A percentile compares a stretch with the other conserved stretches of the same genome.
Evolutionary conservation across 2,888 invertebrate genomes (phyloP).

Genomic region (Calliphora vomitoria): DNA sequence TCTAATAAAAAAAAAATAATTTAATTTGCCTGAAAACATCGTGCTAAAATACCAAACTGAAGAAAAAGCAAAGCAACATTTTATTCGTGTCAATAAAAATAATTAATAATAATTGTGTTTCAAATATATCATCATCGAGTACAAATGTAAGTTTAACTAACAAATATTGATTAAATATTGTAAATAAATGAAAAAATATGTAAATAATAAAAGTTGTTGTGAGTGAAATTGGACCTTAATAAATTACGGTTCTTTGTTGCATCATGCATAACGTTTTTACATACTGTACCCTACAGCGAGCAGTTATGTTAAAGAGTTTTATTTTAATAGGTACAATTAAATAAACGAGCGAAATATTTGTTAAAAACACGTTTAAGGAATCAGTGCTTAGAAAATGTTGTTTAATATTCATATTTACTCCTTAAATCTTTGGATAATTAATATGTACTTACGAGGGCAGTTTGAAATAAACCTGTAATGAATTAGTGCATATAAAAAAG

Average conservation of each 20-base stretch:
- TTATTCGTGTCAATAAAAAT: neutral
- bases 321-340: neutral
- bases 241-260: slow-evolving; percentile 33
- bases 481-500: too few species aligned
- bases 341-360: too few species aligned
- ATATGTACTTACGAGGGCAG: too few species aligned
- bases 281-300: neutral
- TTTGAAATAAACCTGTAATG: too few species aligned
- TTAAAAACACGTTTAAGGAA: too few species aligned
- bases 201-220: neutral
- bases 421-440: too few species aligned
- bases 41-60: neutral
- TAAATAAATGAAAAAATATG: neutral
- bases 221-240: neutral
- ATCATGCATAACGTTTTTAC: slow-evolving; percentile 35
- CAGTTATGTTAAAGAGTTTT: neutral
- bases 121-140: neutral
- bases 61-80: neutral
- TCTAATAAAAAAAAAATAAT: neutral
- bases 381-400: too few species aligned
- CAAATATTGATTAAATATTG: slow-evolving; percentile 5
- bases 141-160: slow-evolving; percentile 32
- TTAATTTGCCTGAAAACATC: neutral
- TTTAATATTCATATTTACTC: too few species aligned
- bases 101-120: neutral